Evolutionary conservation across 1,140 invertebrate species (phyloP).

Genomic region (Rhagoletis zephyria): DNA sequence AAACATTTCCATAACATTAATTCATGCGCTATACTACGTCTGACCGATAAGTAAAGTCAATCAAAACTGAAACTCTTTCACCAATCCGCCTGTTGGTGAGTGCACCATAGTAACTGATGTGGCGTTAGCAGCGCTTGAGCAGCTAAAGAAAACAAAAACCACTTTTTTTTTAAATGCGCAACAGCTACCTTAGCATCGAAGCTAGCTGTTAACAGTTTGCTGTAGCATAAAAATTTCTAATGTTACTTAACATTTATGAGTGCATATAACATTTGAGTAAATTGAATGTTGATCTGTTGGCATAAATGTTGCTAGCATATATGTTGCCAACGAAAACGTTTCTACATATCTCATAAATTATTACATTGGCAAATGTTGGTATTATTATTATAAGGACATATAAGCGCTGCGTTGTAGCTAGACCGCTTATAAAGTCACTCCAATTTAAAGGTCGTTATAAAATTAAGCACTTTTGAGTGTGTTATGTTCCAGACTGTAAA

Average conservation of each 20-base stretch:
- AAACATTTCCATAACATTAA: too few relatives aligned
- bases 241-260: background rate
- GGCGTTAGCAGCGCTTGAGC: background rate
- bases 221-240: background rate
- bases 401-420: too few relatives aligned
- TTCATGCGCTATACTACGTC: background rate
- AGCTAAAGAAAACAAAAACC: background rate
- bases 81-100: constrained; percentile 29
- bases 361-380: too few relatives aligned
- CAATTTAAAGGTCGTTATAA: too few relatives aligned
- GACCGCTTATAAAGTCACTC: too few relatives aligned
- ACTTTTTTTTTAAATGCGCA: background rate
- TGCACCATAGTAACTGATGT: background rate
- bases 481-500: too few relatives aligned
- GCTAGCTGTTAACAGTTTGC: background rate
- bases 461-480: too few relatives aligned
- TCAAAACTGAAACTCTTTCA: constrained; percentile 29
- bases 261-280: background rate
- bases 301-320: background rate
- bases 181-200: background rate
- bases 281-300: background rate
- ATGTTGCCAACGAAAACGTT: background rate
- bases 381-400: too few relatives aligned
- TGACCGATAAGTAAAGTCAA: background rate
- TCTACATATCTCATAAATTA: background rate